Evolutionary conservation across 2,888 invertebrate genomes (phyloP).

Genomic region (Ophion obscuratus): DNA sequence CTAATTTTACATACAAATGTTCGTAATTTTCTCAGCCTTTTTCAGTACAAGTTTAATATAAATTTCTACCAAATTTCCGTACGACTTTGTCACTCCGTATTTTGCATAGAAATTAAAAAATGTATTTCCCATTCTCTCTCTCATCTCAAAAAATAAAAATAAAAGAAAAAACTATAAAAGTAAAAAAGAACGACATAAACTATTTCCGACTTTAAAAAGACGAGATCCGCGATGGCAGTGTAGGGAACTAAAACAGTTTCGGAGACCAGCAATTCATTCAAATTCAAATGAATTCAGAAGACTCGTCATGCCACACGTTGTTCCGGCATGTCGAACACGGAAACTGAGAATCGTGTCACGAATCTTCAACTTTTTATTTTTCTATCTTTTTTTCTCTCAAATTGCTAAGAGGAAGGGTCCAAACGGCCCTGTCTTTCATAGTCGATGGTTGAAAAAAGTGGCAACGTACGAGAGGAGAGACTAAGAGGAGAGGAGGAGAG

Average conservation of each 20-base stretch:
- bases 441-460: slow-evolving; percentile 20
- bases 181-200: neutral
- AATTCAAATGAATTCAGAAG: slow-evolving; percentile 4
- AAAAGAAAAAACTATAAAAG: neutral
- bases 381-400: neutral
- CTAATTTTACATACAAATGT: no score
- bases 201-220: neutral
- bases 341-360: slow-evolving; percentile 18
- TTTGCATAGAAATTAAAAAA: neutral
- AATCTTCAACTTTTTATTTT: slow-evolving; percentile 1
- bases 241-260: neutral
- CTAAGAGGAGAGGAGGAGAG: no score
- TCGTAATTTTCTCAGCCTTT: no score
- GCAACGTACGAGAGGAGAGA: neutral
- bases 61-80: no score
- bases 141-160: no score
- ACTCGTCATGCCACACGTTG: neutral
- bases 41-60: no score
- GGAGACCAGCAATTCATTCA: neutral
- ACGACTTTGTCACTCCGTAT: no score
- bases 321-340: neutral
- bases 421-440: slow-evolving; percentile 60
- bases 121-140: no score
- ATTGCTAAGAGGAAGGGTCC: neutral
- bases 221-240: neutral